Base-by-base conservation (phyloP, 2,888 invertebrate species). In the Callyntrura sp. region DNA sequence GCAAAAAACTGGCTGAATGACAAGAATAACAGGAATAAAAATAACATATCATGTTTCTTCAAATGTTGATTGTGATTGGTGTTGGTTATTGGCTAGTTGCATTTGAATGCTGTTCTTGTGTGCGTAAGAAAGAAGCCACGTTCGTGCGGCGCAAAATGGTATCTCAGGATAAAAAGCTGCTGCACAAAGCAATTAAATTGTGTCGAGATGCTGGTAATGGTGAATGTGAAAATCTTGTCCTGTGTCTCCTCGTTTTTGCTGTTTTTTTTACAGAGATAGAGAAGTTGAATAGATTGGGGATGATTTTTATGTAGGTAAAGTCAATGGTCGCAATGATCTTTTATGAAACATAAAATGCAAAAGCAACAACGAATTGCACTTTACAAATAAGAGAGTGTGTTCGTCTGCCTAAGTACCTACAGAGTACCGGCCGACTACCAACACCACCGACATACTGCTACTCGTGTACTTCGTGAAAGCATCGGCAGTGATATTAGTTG, bases 121-220 rank as follows among this genome's bases (percentile, higher is more conserved):
- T 68, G 87, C 87, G 87, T 87, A 87, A 81, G 70, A 81, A 81
- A 87, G 87, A 70, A 87, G 87, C 81, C 81, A 51, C 6, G 43
- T 17, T 81, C 81, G 87, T 81, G 81, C 35, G 87, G 87, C 68
- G 55, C 35, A 45, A 35, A 79, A 43, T 79, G 78, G 65, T 86
- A 86, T 65, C 65, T 23, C 25, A 60, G 62, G 17, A 76, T 43
- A 76, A 62, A 55, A 70, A 28, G 48, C 45, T 45, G 45, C 45
- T 48, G 20, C 12, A 48, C 17, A 73, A 14, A 45, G 73, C 48
- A 48, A 73, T 73, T 48, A 73, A 73, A 60, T 17, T 20, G 20
- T 20, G 35, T 35, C 35, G 35, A 35, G 35, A 4, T 68, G 17
- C 60, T 60, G n/a, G n/a, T n/a, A 8, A 60, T n/a, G 20, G 45